phyloP scores from a whole-genome alignment of 2,888 invertebrate genomes.

The Caenorhabditis sulstoni region DNA sequence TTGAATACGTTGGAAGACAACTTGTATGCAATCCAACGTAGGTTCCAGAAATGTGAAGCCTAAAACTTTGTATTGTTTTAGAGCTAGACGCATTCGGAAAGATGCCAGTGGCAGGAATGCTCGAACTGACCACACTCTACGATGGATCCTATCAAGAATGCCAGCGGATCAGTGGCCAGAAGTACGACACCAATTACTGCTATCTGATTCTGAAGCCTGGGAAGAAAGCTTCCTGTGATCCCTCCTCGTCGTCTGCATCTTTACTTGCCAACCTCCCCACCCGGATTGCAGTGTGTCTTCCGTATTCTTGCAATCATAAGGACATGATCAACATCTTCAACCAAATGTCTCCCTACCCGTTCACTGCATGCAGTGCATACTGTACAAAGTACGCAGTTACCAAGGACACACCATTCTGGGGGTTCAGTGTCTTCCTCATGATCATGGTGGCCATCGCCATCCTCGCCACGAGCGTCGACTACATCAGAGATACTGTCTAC shows the following conservation, averaged over 20 bases:
- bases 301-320: constrained; percentile 32
- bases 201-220: constrained; percentile 38
- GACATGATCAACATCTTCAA: constrained; percentile 49
- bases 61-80: constrained; percentile 15
- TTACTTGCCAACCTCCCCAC: constrained; percentile 1
- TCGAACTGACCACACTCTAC: constrained; percentile 39
- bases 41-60: not conserved
- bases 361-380: constrained; percentile 31
- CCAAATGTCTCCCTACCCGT: constrained; percentile 28
- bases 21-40: constrained; percentile 41
- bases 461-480: constrained; percentile 37
- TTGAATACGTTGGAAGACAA: constrained; percentile 31
- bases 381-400: constrained; percentile 35
- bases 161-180: constrained; percentile 37
- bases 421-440: constrained; percentile 47
- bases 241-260: not conserved
- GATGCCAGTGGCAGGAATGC: constrained; percentile 38
- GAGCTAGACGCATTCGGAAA: constrained; percentile 60
- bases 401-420: constrained; percentile 48
- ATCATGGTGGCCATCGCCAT: constrained; percentile 22
- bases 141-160: constrained; percentile 54
- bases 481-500: constrained; percentile 26
- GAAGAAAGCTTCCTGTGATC: constrained; percentile 24
- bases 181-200: constrained; percentile 56
- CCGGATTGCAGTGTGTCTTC: constrained; percentile 28